These are phyloP conservation scores for Remorina albescens DNA, from an alignment of 2,797 vertebrate species.

Conservation along the genomic window DNA sequence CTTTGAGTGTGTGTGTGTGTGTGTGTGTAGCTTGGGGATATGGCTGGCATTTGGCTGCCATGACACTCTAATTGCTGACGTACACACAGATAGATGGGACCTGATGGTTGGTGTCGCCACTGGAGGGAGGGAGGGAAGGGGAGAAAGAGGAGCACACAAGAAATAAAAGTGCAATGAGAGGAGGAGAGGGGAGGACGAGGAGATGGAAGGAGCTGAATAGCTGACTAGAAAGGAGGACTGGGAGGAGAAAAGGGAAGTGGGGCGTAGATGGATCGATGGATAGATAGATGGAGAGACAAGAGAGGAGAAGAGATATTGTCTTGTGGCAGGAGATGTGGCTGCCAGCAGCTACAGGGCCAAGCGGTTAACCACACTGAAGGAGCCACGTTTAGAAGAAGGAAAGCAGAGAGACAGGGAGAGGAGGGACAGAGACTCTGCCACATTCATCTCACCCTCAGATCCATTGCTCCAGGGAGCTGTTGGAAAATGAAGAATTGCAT, in stretches of 20 bases:
- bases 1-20: conserved; percentile 66
- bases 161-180: conserved; percentile 14
- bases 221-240: conserved; percentile 15
- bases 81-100: conserved; percentile 99
- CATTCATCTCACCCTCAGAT: conserved; percentile 77
- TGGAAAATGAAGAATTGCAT: conserved; percentile 84
- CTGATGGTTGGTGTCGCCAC: conserved; percentile 91
- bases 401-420: conserved; percentile 52
- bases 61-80: conserved; percentile 99
- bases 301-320: conserved; percentile 67
- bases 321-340: conserved; percentile 58
- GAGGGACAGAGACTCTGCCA: conserved; percentile 51
- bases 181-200: conserved; percentile 17
- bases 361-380: conserved; percentile 70
- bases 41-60: conserved; percentile 99
- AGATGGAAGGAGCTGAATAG: conserved; percentile 15
- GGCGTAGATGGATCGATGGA: conserved; percentile 39
- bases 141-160: conserved; percentile 11
- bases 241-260: conserved; percentile 31
- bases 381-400: conserved; percentile 67
- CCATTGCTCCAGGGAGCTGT: conserved; percentile 81
- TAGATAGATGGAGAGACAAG: conserved; percentile 56
- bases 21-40: conserved; percentile 92
- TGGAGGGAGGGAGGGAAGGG: conserved; percentile 57
- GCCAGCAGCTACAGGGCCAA: conserved; percentile 64